These are phyloP conservation scores for Canis aureus DNA, from an alignment of 2,113 vertebrate genomes.

Conservation along the genomic window DNA sequence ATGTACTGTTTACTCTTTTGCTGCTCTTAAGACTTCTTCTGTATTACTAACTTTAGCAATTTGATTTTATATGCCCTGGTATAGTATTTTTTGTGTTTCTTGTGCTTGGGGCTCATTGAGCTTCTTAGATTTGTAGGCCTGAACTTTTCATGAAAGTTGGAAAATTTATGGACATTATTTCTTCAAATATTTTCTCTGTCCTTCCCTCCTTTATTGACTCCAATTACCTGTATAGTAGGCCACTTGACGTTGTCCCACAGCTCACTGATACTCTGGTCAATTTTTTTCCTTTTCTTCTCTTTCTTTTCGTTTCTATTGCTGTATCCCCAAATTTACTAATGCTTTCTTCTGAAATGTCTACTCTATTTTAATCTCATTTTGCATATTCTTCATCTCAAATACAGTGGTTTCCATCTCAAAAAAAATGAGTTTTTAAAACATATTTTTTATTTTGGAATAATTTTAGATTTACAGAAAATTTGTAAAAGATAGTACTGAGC, in stretches of 20 bases:
- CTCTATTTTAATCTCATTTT: conserved; percentile 48
- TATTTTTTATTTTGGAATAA: background rate
- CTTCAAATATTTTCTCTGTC: background rate
- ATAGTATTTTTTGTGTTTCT: conserved; percentile 21
- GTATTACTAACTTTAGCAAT: background rate
- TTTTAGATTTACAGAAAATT: conserved; percentile 37
- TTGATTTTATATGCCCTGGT: background rate
- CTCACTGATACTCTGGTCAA: background rate
- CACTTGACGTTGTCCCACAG: background rate
- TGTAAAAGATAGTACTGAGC: background rate
- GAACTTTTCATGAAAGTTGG: conserved; percentile 33
- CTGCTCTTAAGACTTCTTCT: background rate
- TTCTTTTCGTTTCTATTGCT: background rate
- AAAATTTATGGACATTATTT: background rate
- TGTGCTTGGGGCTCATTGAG: background rate
- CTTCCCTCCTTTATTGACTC: background rate
- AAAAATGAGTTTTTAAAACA: background rate
- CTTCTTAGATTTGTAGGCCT: conserved; percentile 9
- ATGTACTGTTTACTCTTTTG: background rate
- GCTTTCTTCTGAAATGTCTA: background rate
- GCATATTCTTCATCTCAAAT: conserved; percentile 6
- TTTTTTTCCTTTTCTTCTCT: background rate
- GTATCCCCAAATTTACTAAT: conserved; percentile 3
- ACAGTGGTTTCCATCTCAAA: background rate
- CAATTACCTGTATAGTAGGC: background rate